phyloP scores from a whole-genome alignment of 2,797 vertebrate genomes.

The Garrulus glandarius region DNA sequence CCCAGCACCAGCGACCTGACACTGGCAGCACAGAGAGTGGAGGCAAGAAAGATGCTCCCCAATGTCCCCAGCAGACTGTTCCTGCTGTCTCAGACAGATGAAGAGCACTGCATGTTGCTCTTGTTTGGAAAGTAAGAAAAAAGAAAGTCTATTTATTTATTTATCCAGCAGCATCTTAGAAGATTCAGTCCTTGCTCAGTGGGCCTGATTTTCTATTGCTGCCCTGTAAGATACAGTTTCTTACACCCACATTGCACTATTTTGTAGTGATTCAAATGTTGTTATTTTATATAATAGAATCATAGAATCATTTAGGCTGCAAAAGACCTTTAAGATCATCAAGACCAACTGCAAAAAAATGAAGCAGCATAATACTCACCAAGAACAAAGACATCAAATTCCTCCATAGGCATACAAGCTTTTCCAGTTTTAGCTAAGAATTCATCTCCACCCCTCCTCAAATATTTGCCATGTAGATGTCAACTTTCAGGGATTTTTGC shows the following conservation, averaged over 20 bases:
- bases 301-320: not conserved
- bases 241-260: not conserved
- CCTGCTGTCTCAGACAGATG: slow-evolving; percentile 40
- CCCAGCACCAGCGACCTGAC: slow-evolving; percentile 53
- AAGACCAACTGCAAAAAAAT: not conserved
- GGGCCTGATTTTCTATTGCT: not conserved
- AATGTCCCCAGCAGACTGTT: slow-evolving; percentile 28
- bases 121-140: slow-evolving; percentile 16
- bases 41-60: slow-evolving; percentile 63
- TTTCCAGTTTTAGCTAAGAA: not conserved
- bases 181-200: not conserved
- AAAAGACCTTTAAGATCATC: not conserved
- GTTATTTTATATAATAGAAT: not conserved
- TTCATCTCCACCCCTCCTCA: not conserved
- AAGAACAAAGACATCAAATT: not conserved
- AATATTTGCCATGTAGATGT: not conserved
- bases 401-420: not conserved
- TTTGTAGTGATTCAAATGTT: not conserved
- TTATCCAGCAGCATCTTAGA: slow-evolving; percentile 32
- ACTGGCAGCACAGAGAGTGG: slow-evolving; percentile 3
- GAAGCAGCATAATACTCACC: not conserved
- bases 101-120: slow-evolving; percentile 23
- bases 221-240: not conserved
- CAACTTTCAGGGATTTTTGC: not conserved
- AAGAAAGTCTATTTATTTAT: slow-evolving; percentile 54